phyloP scores from a whole-genome alignment of 1,140 invertebrate species.

The Trichogramma pretiosum region DNA sequence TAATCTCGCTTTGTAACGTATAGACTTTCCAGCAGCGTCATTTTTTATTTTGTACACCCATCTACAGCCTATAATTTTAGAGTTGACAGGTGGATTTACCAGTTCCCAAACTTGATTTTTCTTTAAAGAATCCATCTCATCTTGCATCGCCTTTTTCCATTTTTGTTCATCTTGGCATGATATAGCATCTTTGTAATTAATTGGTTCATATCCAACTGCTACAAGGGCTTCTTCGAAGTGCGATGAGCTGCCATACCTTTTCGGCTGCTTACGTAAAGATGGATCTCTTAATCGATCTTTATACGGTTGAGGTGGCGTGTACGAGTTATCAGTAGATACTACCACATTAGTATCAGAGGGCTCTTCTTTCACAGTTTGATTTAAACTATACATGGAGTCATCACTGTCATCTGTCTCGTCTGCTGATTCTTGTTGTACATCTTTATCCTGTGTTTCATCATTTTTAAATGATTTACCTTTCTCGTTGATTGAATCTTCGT shows the following conservation, averaged over 20 bases:
- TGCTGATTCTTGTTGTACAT: background rate
- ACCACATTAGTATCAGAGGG: background rate
- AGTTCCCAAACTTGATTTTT: conserved; percentile 14
- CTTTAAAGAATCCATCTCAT: conserved; percentile 5
- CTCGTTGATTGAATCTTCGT: background rate
- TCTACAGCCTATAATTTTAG: conserved; percentile 18
- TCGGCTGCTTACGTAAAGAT: background rate
- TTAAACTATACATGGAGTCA: too few relatives aligned
- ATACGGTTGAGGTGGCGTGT: background rate
- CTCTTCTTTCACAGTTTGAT: background rate
- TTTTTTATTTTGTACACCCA: conserved; percentile 32
- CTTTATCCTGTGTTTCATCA: background rate
- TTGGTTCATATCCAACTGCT: background rate
- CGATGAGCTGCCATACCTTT: background rate
- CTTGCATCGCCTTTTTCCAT: conserved; percentile 10
- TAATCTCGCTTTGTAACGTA: conserved; percentile 26
- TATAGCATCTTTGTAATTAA: background rate
- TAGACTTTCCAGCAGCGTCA: conserved; percentile 14
- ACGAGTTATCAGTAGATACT: background rate
- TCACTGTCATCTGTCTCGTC: background rate
- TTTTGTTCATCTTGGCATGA: background rate
- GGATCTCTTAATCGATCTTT: background rate
- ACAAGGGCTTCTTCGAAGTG: too few relatives aligned
- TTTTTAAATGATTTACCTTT: background rate
- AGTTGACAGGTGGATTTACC: background rate